Conservation (phyloP, 2,888 invertebrate species). For the Mythimna albipuncta region DNA sequence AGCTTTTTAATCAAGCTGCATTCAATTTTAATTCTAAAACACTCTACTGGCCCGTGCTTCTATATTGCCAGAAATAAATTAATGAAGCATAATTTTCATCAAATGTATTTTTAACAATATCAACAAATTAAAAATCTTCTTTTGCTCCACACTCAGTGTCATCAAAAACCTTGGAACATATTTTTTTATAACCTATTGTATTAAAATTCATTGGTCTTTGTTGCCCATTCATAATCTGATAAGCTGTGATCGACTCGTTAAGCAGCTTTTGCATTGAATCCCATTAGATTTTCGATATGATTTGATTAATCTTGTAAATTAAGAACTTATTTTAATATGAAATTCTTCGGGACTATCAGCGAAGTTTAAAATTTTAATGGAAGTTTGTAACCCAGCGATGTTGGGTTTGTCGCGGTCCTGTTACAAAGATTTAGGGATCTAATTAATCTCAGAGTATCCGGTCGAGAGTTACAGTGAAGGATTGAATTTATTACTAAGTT, state of each 20-base stretch:
- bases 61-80: background rate
- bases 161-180: constrained; percentile 21
- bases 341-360: constrained; percentile 47
- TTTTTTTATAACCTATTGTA: constrained; percentile 48
- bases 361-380: constrained; percentile 70
- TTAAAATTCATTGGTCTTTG: constrained; percentile 41
- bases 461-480: constrained; percentile 60
- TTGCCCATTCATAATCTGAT: constrained; percentile 39
- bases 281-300: constrained; percentile 35
- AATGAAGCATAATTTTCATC: background rate
- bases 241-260: constrained; percentile 34
- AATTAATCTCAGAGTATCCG: constrained; percentile 74
- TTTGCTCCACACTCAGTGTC: constrained; percentile 3
- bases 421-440: constrained; percentile 74
- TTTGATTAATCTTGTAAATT: constrained; percentile 40
- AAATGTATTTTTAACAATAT: constrained; percentile 13
- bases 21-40: background rate
- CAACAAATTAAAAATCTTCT: background rate
- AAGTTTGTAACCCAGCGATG: constrained; percentile 69
- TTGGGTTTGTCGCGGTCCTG: constrained; percentile 72
- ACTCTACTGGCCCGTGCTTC: background rate
- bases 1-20: background rate
- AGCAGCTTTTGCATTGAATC: constrained; percentile 23
- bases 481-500: constrained; percentile 63
- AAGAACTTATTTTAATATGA: constrained; percentile 38